Base-by-base conservation (phyloP, 2,797 vertebrate species). In the Chaenodraco wilsoni region DNA sequence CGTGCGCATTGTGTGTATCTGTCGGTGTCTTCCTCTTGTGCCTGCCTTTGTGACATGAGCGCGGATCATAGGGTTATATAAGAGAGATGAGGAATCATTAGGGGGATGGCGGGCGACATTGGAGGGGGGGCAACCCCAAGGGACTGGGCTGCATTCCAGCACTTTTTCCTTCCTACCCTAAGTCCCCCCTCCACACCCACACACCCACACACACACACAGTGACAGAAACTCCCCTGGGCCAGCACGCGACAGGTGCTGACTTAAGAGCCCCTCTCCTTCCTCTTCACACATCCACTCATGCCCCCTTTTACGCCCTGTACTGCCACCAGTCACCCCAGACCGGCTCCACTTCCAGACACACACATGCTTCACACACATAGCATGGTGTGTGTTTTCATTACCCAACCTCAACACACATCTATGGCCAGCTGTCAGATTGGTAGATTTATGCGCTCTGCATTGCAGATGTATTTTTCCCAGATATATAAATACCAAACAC, bases 201-300 rank as follows among this genome's bases (percentile, higher is more conserved):
- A 63, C 62, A 65, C 67, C 46, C 58, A 3, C 62, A 69, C 37
- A 68, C 62, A 69, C 37, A 68, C 65, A 69, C 61, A 64, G 45
- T 69, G 13, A 72, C 37, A n/a, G 65, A 72, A 48, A 65, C 74
- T 80, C 86, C 88, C 75, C 40, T 46, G 77, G 89, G 82, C 87
- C 79, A 85, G 81, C 91, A 91, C 87, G 84, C 80, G 92, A 93
- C 93, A 93, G 93, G 90, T 91, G 93, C 93, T 90, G 92, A 92
- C 91, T 92, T 92, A 89, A 91, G 83, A 89, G 76, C 86, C 76
- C 15, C 67, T 76, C 82, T 72, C 84, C 81, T 85, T 87, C 87
- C 90, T 84, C 65, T 60, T 45, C 70, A 82, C 82, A 84, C 73
- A 43, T 78, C 76, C 76, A 84, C 89, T 91, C 86, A 64, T 86